A percentile compares a stretch with the other conserved stretches of the same genome.
phyloP scores from a whole-genome alignment of 2,888 invertebrate species.

The Augiades crinisus region DNA sequence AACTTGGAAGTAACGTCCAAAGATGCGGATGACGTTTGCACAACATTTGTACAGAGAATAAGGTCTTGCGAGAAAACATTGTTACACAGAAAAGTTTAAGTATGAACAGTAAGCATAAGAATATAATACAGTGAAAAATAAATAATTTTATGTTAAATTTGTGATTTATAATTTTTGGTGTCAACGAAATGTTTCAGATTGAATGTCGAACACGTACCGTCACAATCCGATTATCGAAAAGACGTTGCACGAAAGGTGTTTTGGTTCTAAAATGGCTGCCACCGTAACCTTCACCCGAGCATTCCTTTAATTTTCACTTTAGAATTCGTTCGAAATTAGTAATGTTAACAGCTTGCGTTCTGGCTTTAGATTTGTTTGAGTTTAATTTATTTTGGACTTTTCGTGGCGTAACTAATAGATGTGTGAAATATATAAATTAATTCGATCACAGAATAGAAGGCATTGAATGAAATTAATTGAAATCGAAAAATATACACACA shows the following conservation, averaged over 20 bases:
- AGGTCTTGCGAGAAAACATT: too few species aligned
- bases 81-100: too few species aligned
- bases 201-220: conserved; percentile 9
- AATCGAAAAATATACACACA: neutral
- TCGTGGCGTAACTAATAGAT: too few species aligned
- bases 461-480: too few species aligned
- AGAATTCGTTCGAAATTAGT: neutral
- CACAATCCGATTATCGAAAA: conserved; percentile 28
- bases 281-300: conserved; percentile 8
- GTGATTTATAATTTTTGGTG: neutral
- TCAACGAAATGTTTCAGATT: neutral
- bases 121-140: too few species aligned
- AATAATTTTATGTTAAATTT: neutral
- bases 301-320: conserved; percentile 16
- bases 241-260: conserved; percentile 27
- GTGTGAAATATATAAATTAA: too few species aligned
- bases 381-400: too few species aligned
- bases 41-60: too few species aligned
- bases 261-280: conserved; percentile 24
- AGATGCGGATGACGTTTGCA: too few species aligned
- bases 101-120: too few species aligned
- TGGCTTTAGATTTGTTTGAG: neutral
- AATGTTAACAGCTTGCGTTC: neutral
- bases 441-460: too few species aligned
- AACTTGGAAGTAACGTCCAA: too few species aligned